phyloP scores from a whole-genome alignment of 2,113 vertebrate species.

The Hymenochirus boettgeri region DNA sequence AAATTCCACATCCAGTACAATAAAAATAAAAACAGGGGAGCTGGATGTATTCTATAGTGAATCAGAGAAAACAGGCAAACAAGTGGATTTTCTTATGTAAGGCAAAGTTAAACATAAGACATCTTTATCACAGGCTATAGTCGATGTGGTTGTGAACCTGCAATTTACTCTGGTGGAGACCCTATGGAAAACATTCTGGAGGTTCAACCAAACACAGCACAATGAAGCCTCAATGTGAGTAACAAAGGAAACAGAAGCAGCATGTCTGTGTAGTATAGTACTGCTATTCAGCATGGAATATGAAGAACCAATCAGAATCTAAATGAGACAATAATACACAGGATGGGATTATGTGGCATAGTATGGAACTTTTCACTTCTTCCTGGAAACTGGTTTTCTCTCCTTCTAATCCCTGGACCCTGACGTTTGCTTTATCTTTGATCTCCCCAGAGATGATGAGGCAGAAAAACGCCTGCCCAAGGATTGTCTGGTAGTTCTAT shows the following conservation, averaged over 20 bases:
- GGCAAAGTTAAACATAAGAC: not conserved
- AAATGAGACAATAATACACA: no score
- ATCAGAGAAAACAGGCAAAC: no score
- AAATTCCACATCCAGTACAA: no score
- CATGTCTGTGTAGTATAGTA: no score
- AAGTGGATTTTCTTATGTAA: not conserved
- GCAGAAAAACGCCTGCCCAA: constrained; percentile 86
- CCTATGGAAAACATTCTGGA: constrained; percentile 89
- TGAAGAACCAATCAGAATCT: no score
- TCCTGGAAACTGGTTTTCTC: no score
- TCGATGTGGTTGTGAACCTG: constrained; percentile 88
- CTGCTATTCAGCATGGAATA: no score
- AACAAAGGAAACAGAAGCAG: not conserved
- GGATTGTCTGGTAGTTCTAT: constrained; percentile 77
- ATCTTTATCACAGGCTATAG: constrained; percentile 66
- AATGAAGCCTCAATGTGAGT: constrained; percentile 72
- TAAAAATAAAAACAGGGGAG: no score
- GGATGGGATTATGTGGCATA: no score
- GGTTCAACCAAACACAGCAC: constrained; percentile 77
- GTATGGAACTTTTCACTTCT: no score
- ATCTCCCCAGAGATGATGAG: constrained; percentile 68
- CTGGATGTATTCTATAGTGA: no score
- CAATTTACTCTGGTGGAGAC: constrained; percentile 88
- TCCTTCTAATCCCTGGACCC: not conserved
- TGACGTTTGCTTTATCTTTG: not conserved